Conservation (phyloP, 2,113 vertebrate species). For the Anguilla rostrata region DNA sequence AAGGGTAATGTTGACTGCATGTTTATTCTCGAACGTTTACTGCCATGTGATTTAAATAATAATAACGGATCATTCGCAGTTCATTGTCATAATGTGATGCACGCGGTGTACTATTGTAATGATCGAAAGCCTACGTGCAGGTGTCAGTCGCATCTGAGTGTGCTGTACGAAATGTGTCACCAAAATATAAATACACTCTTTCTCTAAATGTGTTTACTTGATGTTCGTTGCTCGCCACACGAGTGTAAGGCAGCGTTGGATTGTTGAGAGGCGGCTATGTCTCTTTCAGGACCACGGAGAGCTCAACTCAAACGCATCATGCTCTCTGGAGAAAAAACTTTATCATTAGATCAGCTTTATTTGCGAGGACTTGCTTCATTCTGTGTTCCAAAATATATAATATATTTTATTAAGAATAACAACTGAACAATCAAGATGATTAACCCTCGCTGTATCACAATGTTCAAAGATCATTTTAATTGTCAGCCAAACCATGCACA, state of each 20-base stretch:
- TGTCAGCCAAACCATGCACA: neutral
- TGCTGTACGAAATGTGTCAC: neutral
- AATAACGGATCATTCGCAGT: neutral
- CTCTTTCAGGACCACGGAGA: slow-evolving; percentile 8
- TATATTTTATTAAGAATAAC: neutral
- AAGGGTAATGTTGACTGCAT: neutral
- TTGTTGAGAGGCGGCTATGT: neutral
- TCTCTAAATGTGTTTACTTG: no score
- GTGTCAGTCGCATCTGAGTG: neutral
- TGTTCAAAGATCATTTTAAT: neutral
- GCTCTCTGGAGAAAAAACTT: neutral
- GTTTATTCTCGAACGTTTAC: neutral
- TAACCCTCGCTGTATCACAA: neutral
- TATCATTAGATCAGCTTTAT: neutral
- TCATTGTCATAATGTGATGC: neutral
- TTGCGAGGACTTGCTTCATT: neutral
- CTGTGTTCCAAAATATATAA: neutral
- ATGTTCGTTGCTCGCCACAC: no score
- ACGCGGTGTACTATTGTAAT: neutral
- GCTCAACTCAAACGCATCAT: neutral
- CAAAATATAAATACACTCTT: no score
- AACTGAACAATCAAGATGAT: neutral
- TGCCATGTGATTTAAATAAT: neutral
- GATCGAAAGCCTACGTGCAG: neutral
- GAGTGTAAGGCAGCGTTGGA: no score